Base-by-base conservation (phyloP, 2,113 vertebrate species). In the Sphaerodactylus townsendi region DNA sequence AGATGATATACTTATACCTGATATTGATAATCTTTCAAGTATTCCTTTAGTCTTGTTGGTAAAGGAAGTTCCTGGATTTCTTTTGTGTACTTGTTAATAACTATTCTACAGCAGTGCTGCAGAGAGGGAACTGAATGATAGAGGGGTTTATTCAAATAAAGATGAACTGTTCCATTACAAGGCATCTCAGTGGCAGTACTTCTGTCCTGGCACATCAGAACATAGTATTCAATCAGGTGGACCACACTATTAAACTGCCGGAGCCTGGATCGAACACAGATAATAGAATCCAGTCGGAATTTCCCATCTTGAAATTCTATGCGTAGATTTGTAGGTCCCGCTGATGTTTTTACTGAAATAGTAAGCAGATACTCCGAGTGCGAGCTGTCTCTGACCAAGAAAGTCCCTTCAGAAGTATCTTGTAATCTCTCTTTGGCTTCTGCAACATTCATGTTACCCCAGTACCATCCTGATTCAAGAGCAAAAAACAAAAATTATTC, bases 211-310 rank as follows among this genome's bases (percentile, higher is more conserved):
- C 98, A 99, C 93, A 99, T 96, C 64, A 96, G 96, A 69, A 99
- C 97, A 39, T 99, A 99, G 94, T 98, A 97, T 90, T 99, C 97
- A 76, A 99, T 98, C 92, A 99, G 96, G 90, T 97, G 97, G 15
- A 99, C 98, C 91, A 99, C 98, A 0, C 98, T 98, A 96, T 98
- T 97, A 77, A 99, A 99, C 80, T 98, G 98, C 83, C 97, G 98
- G 39, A 99, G 96, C 92, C 96, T 98, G 71, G 98, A 98, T 88
- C 96, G 97, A 82, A 99, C 96, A 93, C 98, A 97, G 33, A 98
- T 97, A 92, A 99, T 97, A 1, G 98, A 99, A 95, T 99, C 98
- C 96, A 99, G 95, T 90, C 98, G 97, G 96, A 99, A 99, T 81
- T 98, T 99, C 59, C 98, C 98, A 65, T 98, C 97, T 85, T 97